Evolutionary conservation across 64 coral and sea anemone species (phyloP).

Genomic region (Catalaphyllia jardinei): DNA sequence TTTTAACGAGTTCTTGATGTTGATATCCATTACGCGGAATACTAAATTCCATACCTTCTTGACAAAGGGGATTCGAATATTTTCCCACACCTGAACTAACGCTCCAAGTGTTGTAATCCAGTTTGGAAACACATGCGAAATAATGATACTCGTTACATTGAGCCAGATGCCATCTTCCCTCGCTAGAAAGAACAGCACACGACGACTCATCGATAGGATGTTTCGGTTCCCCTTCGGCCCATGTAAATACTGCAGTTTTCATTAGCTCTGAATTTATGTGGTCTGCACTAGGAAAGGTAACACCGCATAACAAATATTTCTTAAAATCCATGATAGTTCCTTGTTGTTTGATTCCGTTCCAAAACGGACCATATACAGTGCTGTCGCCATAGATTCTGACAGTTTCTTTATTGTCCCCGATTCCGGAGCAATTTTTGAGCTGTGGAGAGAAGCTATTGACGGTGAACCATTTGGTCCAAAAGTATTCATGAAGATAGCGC

Average conservation of each 20-base stretch:
- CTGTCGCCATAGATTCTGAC: constrained; percentile 56
- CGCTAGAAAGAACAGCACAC: constrained; percentile 37
- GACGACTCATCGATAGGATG: constrained; percentile 38
- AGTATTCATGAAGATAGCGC: constrained; percentile 30
- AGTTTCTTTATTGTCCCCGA: not conserved
- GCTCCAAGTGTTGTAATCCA: not conserved
- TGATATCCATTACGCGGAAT: constrained; percentile 67
- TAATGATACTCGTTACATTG: constrained; percentile 45
- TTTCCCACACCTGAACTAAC: not conserved
- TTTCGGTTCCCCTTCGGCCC: constrained; percentile 55
- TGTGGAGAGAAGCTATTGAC: constrained; percentile 31
- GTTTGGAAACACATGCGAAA: constrained; percentile 49
- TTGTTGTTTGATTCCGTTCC: constrained; percentile 33
- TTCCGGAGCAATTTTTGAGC: constrained; percentile 14
- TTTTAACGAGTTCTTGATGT: constrained; percentile 46
- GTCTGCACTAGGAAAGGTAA: constrained; percentile 32
- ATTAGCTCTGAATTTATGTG: constrained; percentile 57
- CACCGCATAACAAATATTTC: constrained; percentile 58
- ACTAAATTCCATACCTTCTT: constrained; percentile 39
- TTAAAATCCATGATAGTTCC: constrained; percentile 58
- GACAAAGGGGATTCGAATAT: constrained; percentile 46
- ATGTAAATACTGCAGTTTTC: constrained; percentile 56
- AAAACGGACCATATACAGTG: constrained; percentile 63
- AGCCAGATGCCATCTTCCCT: constrained; percentile 55
- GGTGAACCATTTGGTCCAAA: constrained; percentile 17